phyloP scores from a whole-genome alignment of 2,888 invertebrate species.

The Mactromeris polynyma region DNA sequence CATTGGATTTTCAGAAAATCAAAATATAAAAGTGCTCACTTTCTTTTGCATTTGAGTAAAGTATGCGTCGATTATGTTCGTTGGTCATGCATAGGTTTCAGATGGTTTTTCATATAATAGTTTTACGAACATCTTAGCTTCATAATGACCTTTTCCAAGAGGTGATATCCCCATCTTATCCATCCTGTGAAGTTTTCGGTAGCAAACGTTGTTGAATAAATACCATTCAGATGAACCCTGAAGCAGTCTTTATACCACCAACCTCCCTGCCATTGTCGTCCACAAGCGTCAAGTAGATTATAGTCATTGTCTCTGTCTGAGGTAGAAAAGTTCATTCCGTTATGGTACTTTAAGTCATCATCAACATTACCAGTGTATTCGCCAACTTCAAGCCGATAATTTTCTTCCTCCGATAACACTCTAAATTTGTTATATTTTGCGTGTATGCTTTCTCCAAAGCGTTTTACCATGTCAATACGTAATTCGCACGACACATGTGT shows the following conservation, averaged over 20 bases:
- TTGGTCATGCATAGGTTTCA: no score
- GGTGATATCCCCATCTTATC: neutral
- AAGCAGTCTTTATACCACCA: neutral
- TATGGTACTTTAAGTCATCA: neutral
- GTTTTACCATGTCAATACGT: neutral
- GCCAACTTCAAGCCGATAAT: neutral
- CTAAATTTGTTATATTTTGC: neutral
- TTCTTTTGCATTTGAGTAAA: no score
- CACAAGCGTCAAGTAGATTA: neutral
- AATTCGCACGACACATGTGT: neutral
- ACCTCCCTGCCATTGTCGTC: neutral
- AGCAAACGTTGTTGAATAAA: neutral
- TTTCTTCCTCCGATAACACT: neutral
- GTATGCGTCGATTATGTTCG: no score
- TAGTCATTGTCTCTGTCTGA: neutral
- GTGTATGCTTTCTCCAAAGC: neutral
- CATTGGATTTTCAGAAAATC: no score
- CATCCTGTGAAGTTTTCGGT: neutral
- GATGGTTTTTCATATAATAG: no score
- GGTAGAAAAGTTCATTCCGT: neutral
- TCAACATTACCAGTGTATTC: neutral
- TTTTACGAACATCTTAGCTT: neutral
- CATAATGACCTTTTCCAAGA: neutral
- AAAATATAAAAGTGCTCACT: no score
- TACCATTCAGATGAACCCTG: neutral